phyloP scores from a whole-genome alignment of 2,797 vertebrate species.

The Acestrorhynchus altus region DNA sequence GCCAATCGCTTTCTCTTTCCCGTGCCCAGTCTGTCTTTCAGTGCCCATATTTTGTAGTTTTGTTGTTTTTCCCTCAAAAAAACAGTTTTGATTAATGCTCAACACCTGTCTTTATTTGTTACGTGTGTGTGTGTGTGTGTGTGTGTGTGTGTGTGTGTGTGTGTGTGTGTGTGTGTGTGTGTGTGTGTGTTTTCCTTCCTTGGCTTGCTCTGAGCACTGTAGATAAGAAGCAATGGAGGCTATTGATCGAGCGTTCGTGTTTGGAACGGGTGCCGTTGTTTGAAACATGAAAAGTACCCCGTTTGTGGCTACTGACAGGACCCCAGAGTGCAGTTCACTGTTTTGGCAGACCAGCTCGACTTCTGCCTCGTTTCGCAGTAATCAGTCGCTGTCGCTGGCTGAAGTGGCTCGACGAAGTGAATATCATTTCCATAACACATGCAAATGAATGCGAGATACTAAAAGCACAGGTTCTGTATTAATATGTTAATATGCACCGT shows the following conservation, averaged over 20 bases:
- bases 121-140: neutral
- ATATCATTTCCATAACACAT: slow-evolving; percentile 21
- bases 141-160: neutral
- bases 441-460: slow-evolving; percentile 30
- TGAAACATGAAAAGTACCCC: neutral
- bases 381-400: neutral
- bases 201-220: slow-evolving; percentile 3
- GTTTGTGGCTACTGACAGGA: slow-evolving; percentile 13
- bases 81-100: slow-evolving; percentile 41
- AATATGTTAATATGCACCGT: slow-evolving; percentile 33
- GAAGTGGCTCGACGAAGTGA: neutral
- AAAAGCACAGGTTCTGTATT: slow-evolving; percentile 30
- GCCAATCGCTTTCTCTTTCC: slow-evolving; percentile 17
- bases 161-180: neutral
- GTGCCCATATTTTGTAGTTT: slow-evolving; percentile 23
- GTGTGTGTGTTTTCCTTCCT: neutral
- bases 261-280: slow-evolving; percentile 17
- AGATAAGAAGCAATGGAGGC: neutral
- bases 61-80: slow-evolving; percentile 2
- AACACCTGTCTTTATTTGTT: slow-evolving; percentile 28
- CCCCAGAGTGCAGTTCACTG: slow-evolving; percentile 4
- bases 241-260: slow-evolving; percentile 19
- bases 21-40: slow-evolving; percentile 34
- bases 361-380: neutral
- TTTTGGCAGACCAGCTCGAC: neutral